A percentile compares a stretch with the other conserved stretches of the same genome.
Conservation (phyloP, 2,888 invertebrate species). For the Gasteruption jaculator region DNA sequence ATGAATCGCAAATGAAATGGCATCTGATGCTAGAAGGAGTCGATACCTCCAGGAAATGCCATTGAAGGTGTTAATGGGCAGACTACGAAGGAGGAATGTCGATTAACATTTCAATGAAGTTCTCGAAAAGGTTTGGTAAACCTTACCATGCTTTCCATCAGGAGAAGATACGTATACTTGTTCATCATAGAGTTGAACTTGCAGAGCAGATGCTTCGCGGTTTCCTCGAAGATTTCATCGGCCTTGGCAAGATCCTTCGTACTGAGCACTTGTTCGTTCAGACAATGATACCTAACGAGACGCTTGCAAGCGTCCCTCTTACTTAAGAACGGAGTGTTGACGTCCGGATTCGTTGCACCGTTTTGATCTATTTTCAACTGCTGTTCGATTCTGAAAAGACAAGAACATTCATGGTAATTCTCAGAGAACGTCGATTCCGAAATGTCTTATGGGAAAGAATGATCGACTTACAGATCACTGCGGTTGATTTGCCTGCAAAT, state of each 20-base stretch:
- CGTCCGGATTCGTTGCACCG: conserved; percentile 70
- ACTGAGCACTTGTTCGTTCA: conserved; percentile 62
- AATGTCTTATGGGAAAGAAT: background rate
- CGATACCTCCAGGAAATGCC: too few relatives aligned
- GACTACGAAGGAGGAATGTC: conserved; percentile 4
- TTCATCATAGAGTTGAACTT: conserved; percentile 69
- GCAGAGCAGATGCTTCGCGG: conserved; percentile 64
- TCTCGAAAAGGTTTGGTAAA: background rate
- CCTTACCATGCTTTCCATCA: conserved; percentile 75
- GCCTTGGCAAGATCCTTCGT: conserved; percentile 65
- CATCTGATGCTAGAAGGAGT: too few relatives aligned
- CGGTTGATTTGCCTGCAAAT: conserved; percentile 46
- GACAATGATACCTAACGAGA: conserved; percentile 71
- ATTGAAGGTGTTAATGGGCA: too few relatives aligned
- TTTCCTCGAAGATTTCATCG: conserved; percentile 66
- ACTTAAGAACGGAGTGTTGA: conserved; percentile 65
- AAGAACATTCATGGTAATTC: conserved; percentile 18
- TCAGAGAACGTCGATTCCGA: background rate
- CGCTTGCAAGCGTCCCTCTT: conserved; percentile 73
- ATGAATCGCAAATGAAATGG: too few relatives aligned
- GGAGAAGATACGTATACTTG: conserved; percentile 68
- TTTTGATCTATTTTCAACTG: conserved; percentile 73
- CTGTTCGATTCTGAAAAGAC: conserved; percentile 63
- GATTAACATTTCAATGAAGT: background rate
- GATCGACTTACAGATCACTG: conserved; percentile 45